Evolutionary conservation across 2,888 invertebrate genomes (phyloP).

Genomic region (Philonicus albiceps): DNA sequence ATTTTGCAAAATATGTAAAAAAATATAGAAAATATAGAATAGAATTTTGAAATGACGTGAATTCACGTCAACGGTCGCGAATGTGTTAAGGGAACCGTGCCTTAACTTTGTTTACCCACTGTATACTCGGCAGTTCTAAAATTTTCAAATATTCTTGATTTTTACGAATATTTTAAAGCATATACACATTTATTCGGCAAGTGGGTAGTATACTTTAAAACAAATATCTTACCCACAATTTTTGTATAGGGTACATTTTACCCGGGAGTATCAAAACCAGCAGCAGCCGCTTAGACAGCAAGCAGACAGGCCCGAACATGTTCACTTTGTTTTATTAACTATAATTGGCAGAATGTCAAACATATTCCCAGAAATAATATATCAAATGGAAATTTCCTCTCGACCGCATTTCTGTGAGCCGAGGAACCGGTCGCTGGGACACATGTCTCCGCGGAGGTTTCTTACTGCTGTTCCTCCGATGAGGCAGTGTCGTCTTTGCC

Average conservation of each 20-base stretch:
- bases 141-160: too few species aligned
- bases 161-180: neutral
- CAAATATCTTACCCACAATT: neutral
- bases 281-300: neutral
- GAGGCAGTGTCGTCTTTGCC: neutral
- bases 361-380: constrained; percentile 29
- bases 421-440: neutral
- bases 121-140: too few species aligned
- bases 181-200: neutral
- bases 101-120: too few species aligned
- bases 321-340: constrained; percentile 25
- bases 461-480: neutral
- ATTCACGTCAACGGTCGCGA: too few species aligned
- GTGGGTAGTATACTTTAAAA: neutral
- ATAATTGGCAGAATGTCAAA: constrained; percentile 27
- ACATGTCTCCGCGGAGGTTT: neutral
- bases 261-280: neutral
- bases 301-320: neutral
- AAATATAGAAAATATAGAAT: too few species aligned
- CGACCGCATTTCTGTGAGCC: neutral
- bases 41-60: too few species aligned
- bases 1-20: too few species aligned
- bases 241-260: neutral
- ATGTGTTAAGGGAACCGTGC: too few species aligned
- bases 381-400: constrained; percentile 20